Evolutionary conservation across 2,797 vertebrate species (phyloP).

Genomic region (Danio tinwini): DNA sequence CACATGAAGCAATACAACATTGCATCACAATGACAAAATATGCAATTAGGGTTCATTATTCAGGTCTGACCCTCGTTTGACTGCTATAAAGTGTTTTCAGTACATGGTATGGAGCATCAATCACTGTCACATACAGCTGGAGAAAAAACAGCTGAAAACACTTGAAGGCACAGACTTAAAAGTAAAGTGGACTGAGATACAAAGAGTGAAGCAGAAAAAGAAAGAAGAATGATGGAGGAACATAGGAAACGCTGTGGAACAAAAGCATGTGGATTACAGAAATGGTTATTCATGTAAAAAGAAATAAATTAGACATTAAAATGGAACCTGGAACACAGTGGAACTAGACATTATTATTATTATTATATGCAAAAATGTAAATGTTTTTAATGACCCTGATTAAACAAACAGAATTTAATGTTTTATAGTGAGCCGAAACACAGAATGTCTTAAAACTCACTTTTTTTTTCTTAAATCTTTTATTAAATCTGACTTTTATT

Average conservation of each 20-base stretch:
- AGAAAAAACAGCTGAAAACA: conserved; percentile 60
- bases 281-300: background rate
- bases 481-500: background rate
- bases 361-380: background rate
- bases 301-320: background rate
- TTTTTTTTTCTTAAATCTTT: too few relatives aligned
- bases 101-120: conserved; percentile 57
- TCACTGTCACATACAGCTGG: conserved; percentile 62
- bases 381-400: background rate
- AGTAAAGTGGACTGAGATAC: conserved; percentile 38
- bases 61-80: conserved; percentile 36
- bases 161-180: conserved; percentile 58
- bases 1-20: conserved; percentile 1
- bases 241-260: background rate
- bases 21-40: conserved; percentile 18
- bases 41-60: conserved; percentile 19
- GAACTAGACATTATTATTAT: background rate
- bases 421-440: background rate
- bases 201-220: conserved; percentile 34
- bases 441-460: too few relatives aligned
- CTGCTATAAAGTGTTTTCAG: conserved; percentile 49
- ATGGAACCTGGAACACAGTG: background rate
- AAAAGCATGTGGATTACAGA: conserved; percentile 13
- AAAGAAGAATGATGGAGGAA: conserved; percentile 8
- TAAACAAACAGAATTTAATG: background rate